Base-by-base conservation (phyloP, 2,797 vertebrate genomes). In the Chromis chromis region DNA sequence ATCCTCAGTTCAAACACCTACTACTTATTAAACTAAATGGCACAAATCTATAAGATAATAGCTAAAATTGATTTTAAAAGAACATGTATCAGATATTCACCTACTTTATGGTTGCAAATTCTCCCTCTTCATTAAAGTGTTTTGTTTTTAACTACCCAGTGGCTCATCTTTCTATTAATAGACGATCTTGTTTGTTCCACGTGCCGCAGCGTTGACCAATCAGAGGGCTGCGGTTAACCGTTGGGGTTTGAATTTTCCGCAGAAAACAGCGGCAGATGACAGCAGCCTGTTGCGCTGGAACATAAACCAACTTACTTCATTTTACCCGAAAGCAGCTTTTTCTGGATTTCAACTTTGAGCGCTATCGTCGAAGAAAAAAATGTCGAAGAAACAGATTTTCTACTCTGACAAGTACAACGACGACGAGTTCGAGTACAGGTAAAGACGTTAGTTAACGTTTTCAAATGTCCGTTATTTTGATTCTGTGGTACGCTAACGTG, bases 331-430 rank as follows among this genome's bases (percentile, higher is more conserved):
- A 70, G 66, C 10, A n/a, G 0, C 4, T 53, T 25, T 71, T 25
- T 71, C 9, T 21, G 3, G 3, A 60, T 33, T 7, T 31, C 17
- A 21, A 4, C 17, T 5, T 16, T 40, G 36, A 49, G 44, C 11
- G 2, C 59, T 62, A 17, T 13, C 57, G 9, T 55, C 28, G 7
- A 52, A 7, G 25, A 24, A 17, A 89, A n/a, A 81, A 4, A 95
- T 95, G 94, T 94, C 94, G 13, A 94, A 95, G 55, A 95, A 94
- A 71, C 93, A 94, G 59, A 96, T 95, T 78, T 92, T 92, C 85
- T 96, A 96, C 52, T 96, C 95, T 1, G 94, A 96, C 73, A 96
- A 95, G 79, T 96, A 96, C 88, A 93, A 82, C 39, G 95, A 96
- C 19, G 94, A 96, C 7, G 92, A 94, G 55, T 95, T 91, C 65